Evolutionary conservation across 2,113 vertebrate genomes (phyloP), one percentile per base, ranked within the genome.

Genomic region (Mustela lutreola): DNA sequence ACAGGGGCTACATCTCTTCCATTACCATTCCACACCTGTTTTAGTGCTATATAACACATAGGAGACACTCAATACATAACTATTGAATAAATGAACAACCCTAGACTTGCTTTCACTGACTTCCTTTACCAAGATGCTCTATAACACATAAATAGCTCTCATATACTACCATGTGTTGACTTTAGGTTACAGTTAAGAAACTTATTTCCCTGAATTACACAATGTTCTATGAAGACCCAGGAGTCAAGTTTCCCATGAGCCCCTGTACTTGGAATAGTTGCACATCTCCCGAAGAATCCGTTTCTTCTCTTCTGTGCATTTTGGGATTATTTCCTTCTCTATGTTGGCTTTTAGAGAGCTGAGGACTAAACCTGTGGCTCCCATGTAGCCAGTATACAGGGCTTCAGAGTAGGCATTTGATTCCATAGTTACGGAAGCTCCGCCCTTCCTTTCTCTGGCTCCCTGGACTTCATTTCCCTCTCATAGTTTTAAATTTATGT

Each of bases 401-500:
- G n/a, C 18, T 85, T 91, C 65, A 31, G 19, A 36, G 12, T 39
- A 5, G 10, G 19, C 6, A 8, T 22, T n/a, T 33, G 2, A 16
- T 62, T 21, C 63, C 24, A 42, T 4, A 73, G 58, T 45, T 53
- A 28, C 5, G 48, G 8, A 56, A 7, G 5, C 4, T 28, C 31
- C 2, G 1, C 10, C 33, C 4, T 76, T 81, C 15, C 67, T 11
- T 33, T 63, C 45, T 97, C 56, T 90, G 87, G 28, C 4, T 88
- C 24, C 45, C 9, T 53, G 26, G 5, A 58, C 76, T 92, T 89
- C 36, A 95, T 79, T 83, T 79, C 33, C 39, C 84, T 91, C 42
- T 56, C 28, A 96, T 90, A 56, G 36, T 75, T 97, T 71, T 92
- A 92, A 67, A 94, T 97, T 92, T 96, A 92, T 92, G 62, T 96